Percentiles rank a stretch among this genome's conserved stretches.
Evolutionary conservation across 2,888 invertebrate genomes (phyloP).

Genomic region (Heliconius erato): DNA sequence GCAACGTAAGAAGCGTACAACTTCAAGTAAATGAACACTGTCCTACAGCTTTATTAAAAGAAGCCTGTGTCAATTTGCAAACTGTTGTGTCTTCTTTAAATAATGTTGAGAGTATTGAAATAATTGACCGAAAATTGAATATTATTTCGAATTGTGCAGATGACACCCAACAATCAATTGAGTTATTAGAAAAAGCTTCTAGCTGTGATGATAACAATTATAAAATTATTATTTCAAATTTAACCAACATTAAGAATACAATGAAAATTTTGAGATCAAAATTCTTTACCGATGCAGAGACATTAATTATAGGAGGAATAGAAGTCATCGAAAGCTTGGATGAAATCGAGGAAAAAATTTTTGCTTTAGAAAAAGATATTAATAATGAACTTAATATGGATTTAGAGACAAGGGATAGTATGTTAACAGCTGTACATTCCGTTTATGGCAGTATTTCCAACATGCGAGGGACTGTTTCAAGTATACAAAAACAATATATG

Average conservation of each 20-base stretch:
- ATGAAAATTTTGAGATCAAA: constrained; percentile 66
- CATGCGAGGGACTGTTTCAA: constrained; percentile 82
- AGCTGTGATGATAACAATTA: constrained; percentile 62
- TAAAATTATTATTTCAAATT: constrained; percentile 57
- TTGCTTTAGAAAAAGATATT: constrained; percentile 72
- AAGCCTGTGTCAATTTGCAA: constrained; percentile 77
- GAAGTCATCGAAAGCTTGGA: constrained; percentile 74
- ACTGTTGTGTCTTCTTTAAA: constrained; percentile 71
- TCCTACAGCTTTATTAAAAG: constrained; percentile 72
- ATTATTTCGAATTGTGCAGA: constrained; percentile 65
- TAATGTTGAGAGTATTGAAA: constrained; percentile 61
- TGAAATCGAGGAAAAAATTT: constrained; percentile 78
- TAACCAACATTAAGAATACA: constrained; percentile 64
- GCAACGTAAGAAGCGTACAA: constrained; percentile 82
- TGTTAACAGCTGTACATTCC: constrained; percentile 80
- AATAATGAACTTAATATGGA: constrained; percentile 59
- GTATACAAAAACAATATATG: constrained; percentile 77
- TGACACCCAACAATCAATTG: constrained; percentile 68
- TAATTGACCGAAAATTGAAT: constrained; percentile 11
- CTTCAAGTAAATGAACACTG: constrained; percentile 78
- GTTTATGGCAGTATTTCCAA: constrained; percentile 83
- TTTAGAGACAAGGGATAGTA: constrained; percentile 65
- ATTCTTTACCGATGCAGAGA: constrained; percentile 66
- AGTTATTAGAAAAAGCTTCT: constrained; percentile 69
- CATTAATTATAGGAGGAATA: constrained; percentile 75